phyloP scores from a whole-genome alignment of 2,797 vertebrate species.

The Cuculus canorus region DNA sequence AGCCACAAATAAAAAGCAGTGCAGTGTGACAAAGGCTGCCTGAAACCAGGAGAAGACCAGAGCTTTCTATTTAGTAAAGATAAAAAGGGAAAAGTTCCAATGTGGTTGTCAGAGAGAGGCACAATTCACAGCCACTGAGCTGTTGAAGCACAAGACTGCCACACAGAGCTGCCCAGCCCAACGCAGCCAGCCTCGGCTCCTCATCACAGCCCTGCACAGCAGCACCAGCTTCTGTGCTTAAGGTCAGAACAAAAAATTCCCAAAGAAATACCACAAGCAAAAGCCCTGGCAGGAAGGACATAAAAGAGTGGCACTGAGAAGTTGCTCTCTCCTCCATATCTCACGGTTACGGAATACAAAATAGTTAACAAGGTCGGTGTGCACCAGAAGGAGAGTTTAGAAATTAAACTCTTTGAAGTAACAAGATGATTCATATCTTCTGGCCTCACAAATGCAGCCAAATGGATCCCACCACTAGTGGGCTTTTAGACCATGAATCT shows the following conservation, averaged over 20 bases:
- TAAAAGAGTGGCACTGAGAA: fast-evolving
- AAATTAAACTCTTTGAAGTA: neutral
- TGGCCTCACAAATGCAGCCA: neutral
- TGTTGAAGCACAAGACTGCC: neutral
- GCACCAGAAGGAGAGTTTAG: neutral
- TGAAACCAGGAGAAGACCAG: neutral
- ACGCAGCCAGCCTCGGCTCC: fast-evolving
- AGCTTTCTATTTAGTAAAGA: neutral
- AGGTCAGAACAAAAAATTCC: neutral
- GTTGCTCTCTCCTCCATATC: neutral
- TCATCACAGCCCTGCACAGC: neutral
- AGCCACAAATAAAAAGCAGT: conserved; percentile 42
- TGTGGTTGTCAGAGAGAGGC: neutral
- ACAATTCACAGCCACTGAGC: neutral
- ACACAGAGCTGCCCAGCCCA: neutral
- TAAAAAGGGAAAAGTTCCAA: neutral
- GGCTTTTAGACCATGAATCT: neutral
- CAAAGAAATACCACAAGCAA: neutral
- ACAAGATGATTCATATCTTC: neutral
- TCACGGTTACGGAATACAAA: neutral
- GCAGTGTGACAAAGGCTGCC: neutral
- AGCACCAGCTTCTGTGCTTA: neutral
- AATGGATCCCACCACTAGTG: neutral
- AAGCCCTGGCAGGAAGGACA: neutral
- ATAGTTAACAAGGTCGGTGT: neutral